These are phyloP conservation scores for Narcine bancroftii DNA, from an alignment of 2,113 vertebrate genomes.

Conservation along the genomic window DNA sequence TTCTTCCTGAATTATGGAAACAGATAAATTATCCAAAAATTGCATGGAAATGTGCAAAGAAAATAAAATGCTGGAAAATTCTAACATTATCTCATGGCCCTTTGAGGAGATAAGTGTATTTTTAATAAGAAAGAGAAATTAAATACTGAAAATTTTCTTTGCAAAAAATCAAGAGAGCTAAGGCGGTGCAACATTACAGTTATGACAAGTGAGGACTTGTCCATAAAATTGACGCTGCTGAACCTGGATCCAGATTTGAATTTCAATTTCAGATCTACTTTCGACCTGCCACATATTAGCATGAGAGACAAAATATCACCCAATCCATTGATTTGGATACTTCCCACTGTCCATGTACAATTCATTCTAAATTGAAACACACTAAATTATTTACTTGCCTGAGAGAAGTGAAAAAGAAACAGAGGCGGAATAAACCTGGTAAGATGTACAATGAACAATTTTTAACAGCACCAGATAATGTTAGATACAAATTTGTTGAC, in stretches of 20 bases:
- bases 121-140: not conserved
- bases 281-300: not conserved
- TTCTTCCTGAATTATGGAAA: not conserved
- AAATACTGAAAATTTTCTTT: not conserved
- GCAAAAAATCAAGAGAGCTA: not conserved
- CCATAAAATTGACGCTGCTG: conserved; percentile 9
- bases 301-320: not conserved
- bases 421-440: not conserved
- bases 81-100: not conserved
- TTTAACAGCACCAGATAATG: not conserved
- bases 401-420: not conserved
- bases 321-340: not conserved
- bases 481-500: not conserved
- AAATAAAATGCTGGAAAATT: not conserved
- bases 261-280: conserved; percentile 14
- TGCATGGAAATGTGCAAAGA: not conserved
- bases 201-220: conserved; percentile 2
- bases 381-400: not conserved
- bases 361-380: not conserved
- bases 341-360: not conserved
- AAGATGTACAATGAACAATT: not conserved
- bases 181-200: not conserved
- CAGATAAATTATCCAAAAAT: not conserved
- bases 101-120: not conserved
- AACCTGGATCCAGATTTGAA: conserved; percentile 9